Evolutionary conservation across 2,113 vertebrate genomes (phyloP), one percentile per base, ranked within the genome.

Genomic region (Petromus typicus): DNA sequence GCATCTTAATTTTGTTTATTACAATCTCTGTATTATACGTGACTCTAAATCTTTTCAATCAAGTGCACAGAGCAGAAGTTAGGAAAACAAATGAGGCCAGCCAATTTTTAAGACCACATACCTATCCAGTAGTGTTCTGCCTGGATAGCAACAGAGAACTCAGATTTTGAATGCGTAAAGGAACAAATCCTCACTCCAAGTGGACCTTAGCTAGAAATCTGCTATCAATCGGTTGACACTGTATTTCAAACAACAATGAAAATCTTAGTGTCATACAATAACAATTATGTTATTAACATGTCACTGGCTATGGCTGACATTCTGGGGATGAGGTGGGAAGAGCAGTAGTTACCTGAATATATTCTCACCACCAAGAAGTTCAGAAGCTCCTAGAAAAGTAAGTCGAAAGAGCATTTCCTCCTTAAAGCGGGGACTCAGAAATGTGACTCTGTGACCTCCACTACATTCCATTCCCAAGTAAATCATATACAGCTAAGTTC

Each of bases 1-100:
- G 11, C 51, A 9, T 90, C 75, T 91, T 94, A 56, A 91, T 91
- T 82, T 95, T 64, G 32, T 83, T 90, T 80, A 56, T 87, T 63
- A 85, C 37, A 79, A 22, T 37, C 30, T 73, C 25, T 88, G 25
- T 54, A 25, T 88, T 32, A 79, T 79, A 54, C 78, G 73, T 66
- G 43, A 90, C 37, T 27, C 61, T 76, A 96, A 94, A 51, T 18
- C 3, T 16, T 48, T 95, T 93, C 64, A 17, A 75, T 48, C 45
- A 87, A 84, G 84, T 67, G 7, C 71, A 75, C 87, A 81, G 32
- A 91, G 34, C 16, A 69, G 11, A 95, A 80, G 22, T 66, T 25
- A 94, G 18, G 45, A 76, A 73, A 13, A 83, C 13, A 22, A 92
- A 18, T 4, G 73, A 87, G 81, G 34, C 32, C 51, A 64, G 64